Base-by-base conservation (phyloP, 2,888 invertebrate genomes). In the Junonia oenone region DNA sequence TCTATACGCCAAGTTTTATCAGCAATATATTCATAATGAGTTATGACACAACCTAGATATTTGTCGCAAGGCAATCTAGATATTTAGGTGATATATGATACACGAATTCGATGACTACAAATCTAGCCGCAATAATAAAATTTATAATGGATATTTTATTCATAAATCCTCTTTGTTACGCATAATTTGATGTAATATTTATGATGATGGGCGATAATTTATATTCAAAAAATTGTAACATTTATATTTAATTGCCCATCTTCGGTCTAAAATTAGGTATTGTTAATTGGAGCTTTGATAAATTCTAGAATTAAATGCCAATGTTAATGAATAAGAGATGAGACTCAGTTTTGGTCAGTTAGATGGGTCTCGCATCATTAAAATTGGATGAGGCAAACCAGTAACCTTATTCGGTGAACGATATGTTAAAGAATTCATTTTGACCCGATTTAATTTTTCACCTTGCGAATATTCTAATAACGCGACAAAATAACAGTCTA, bases 331-430 rank as follows among this genome's bases (percentile, higher is more conserved):
- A 59, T 59, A 45, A 29, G 29, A 45, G 47, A 54, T 55, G 43
- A 47, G n/a, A n/a, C n/a, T n/a, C n/a, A n/a, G n/a, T 27, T 65
- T 62, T 50, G 50, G 54, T 46, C 58, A 62, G 45, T 50, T 58
- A 33, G 48, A 43, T 48, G 56, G 58, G 61, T 55, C 56, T 43
- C 29, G 43, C 56, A 55, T 63, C 62, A 58, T 61, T 56, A 52
- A 56, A 61, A 62, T 64, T 61, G 19, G 49, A 45, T 57, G 61
- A 65, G 69, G 68, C 51, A 45, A 66, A 64, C 68, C 19, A 51
- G 62, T 63, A 60, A 61, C 58, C 60, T 60, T 58, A 58, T 52
- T n/a, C 17, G 52, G 29, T 13, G 4, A 45, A 51, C 33, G 29
- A 19, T 27, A 22, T 56, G 35, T 33, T 27, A 9, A 47, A 31